Base-by-base conservation (phyloP, 2,888 invertebrate genomes). In the Hemithea aestivaria region DNA sequence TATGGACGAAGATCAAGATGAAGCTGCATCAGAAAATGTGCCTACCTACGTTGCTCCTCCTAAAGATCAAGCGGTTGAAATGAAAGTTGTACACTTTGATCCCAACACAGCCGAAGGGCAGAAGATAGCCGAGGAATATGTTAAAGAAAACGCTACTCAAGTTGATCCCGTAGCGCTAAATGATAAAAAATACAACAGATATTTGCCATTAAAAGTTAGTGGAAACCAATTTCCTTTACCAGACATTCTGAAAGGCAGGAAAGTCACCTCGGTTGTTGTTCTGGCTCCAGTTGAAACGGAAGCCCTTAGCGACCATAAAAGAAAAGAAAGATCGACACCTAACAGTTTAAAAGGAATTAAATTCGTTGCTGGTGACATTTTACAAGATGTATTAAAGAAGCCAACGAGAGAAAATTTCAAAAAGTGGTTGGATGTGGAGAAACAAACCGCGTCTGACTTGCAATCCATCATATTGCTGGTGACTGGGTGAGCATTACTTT, bases 181-280 rank as follows among this genome's bases (percentile, higher is more conserved):
- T 53, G 91, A 91, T 56, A 90, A 91, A 23, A 92, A 91, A 60
- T 95, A 95, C 68, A 95, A 94, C 69, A 90, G 95, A 59, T 96
- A 95, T 70, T 82, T 96, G 37, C 95, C 95, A 7, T 78, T 96
- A 29, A 95, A 95, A 89, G 93, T 95, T 16, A 94, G 92, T 57
- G 95, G 95, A 0, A 91, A 94, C 16, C 93, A 94, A 56, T 96
- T 96, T 64, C 95, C 96, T 2, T 89, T 95, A 33, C 95, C 95
- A 2, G 93, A 94, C 62, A 91, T 91, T 11, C 73, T 96, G 11
- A 89, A 89, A 58, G 94, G 93, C 29, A 92, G 92, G 62, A 91
- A 89, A 66, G 91, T 96, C n/a, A 91, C 94, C 6, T 95, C 95
- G 62, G 95, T 96, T 1, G 95, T 96, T 1, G 94, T 95, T 1